Percentiles rank a stretch among this genome's conserved stretches.
Evolutionary conservation across 2,888 invertebrate genomes (phyloP).

Genomic region (Clepsis dumicolana): DNA sequence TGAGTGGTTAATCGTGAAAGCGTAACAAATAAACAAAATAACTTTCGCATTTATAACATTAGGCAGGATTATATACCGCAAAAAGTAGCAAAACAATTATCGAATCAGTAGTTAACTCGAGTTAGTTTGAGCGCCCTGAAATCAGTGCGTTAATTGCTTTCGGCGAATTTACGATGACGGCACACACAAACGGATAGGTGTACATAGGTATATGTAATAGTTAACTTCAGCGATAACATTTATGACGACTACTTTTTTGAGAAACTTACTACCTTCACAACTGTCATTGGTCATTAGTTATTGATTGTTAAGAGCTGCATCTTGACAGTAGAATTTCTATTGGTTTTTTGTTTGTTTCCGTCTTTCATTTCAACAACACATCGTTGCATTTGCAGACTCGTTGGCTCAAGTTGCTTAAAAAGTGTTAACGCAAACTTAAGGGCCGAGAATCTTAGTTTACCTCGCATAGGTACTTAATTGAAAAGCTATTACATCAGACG

Average conservation of each 20-base stretch:
- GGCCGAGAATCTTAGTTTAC: too few species aligned
- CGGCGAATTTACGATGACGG: slow-evolving; percentile 5
- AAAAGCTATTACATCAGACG: too few species aligned
- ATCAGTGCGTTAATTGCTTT: background rate
- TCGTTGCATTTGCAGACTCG: background rate
- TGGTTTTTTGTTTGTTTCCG: background rate
- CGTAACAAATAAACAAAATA: too few species aligned
- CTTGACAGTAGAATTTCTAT: background rate
- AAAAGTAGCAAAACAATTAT: background rate
- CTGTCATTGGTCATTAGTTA: background rate
- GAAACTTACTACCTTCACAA: background rate
- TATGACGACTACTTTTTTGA: background rate
- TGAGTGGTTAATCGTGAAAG: too few species aligned
- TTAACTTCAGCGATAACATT: background rate
- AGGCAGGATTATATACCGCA: too few species aligned
- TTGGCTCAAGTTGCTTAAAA: background rate
- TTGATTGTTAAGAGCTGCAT: background rate
- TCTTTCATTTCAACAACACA: slow-evolving; percentile 1
- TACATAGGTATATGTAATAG: background rate
- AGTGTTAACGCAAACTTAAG: too few species aligned
- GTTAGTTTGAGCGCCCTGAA: background rate
- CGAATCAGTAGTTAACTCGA: background rate
- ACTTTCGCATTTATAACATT: too few species aligned
- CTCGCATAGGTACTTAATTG: too few species aligned
- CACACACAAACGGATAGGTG: background rate